phyloP scores from a whole-genome alignment of 2,113 vertebrate species.

The mouse (Mus musculus) region GRCm39 chr16:46508501-46509000 shows the following conservation, averaged over 20 bases:
- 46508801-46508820: background rate
- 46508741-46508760: background rate
- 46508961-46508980: background rate
- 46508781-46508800: background rate
- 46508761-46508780: background rate
- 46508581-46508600: background rate
- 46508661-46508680: no score
- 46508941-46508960: background rate
- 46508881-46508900: no score
- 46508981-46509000: background rate
- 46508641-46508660: background rate
- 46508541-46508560: background rate
- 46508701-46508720: background rate
- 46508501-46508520: background rate
- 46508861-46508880: background rate
- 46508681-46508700: background rate
- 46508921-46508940: no score
- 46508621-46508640: background rate
- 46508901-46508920: background rate
- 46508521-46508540: background rate
- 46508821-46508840: no score
- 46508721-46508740: background rate
- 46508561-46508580: background rate
- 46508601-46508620: background rate
- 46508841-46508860: background rate